Evolutionary conservation across 2,113 vertebrate genomes (phyloP), one percentile per base, ranked within the genome.

Genomic region (Oreochromis tanganicae): DNA sequence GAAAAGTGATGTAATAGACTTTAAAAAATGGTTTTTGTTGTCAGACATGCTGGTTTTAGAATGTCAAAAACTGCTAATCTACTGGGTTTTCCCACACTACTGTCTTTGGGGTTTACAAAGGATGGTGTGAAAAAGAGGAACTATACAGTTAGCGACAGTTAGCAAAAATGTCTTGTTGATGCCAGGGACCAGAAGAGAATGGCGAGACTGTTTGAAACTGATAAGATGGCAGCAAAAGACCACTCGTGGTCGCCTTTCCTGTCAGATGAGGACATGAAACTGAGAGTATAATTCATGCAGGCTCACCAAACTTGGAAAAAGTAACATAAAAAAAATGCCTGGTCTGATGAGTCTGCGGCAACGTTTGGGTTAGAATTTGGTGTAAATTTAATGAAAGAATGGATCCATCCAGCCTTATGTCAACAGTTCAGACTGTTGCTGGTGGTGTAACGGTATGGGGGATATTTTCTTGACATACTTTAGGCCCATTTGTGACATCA

Each of bases 361-460:
- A 41, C 0, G 0, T 2, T 43, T 38, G 36, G 66, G 36, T 9
- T 41, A 43, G 38, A 43, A 16, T 43, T 16, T 71, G 13, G 61
- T 36, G 32, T 66, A 66, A 66, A 66, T 7, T 36, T 66, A 36
- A 12, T 36, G 32, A 66, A 66, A 36, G 32, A 66, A 36, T 66
- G 9, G 17, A 4, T 36, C 32, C 32, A 66, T 19, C 59, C 9
- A 6, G 5, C 59, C 29, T 63, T 0, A 34, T 24, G 0, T 16
- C 41, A 71, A 43, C 38, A 43, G 66, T 24, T 73, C 66, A 73
- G 38, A 41, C 14, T 73, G 66, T 34, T 66, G 59, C 8, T 34
- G 29, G 0, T 68, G 66, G 66, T 71, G n/a, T 24, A 71, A 71
- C n/a, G 21, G 21, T 16, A 9, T 6, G 38, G n/a, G 12, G 66